A percentile compares a stretch with the other conserved stretches of the same genome.
phyloP scores from a whole-genome alignment of 2,797 vertebrate species.

The Podargus strigoides region DNA sequence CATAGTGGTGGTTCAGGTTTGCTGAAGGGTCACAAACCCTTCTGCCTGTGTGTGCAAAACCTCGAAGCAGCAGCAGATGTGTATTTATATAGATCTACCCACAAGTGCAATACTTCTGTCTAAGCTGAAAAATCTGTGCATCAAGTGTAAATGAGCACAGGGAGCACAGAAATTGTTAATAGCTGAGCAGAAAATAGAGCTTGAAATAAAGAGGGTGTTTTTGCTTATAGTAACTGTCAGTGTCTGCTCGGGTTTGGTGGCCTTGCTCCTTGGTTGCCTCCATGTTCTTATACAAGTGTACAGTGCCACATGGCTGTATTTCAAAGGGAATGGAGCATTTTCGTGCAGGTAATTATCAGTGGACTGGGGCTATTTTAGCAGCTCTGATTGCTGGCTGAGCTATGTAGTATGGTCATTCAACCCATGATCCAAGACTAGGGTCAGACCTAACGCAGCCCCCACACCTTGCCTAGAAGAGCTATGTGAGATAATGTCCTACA shows the following conservation, averaged over 20 bases:
- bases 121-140: not conserved
- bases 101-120: not conserved
- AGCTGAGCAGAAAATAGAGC: not conserved
- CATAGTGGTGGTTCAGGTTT: not conserved
- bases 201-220: not conserved
- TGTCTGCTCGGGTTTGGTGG: not conserved
- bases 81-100: not conserved
- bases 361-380: not conserved
- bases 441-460: not conserved
- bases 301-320: not conserved
- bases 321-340: rapidly evolving
- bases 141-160: not conserved
- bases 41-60: not conserved
- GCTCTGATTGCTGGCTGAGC: not conserved
- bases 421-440: not conserved
- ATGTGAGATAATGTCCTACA: rapidly evolving
- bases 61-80: not conserved
- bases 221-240: not conserved
- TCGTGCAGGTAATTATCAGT: not conserved
- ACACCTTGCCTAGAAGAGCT: not conserved
- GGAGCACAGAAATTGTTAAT: not conserved
- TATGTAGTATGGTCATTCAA: no score
- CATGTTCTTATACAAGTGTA: rapidly evolving
- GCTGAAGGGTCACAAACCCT: not conserved
- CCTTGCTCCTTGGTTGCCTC: not conserved